These are phyloP conservation scores for Acrocyrtus sp. DNA, from an alignment of 2,888 invertebrate genomes.

Conservation along the genomic window DNA sequence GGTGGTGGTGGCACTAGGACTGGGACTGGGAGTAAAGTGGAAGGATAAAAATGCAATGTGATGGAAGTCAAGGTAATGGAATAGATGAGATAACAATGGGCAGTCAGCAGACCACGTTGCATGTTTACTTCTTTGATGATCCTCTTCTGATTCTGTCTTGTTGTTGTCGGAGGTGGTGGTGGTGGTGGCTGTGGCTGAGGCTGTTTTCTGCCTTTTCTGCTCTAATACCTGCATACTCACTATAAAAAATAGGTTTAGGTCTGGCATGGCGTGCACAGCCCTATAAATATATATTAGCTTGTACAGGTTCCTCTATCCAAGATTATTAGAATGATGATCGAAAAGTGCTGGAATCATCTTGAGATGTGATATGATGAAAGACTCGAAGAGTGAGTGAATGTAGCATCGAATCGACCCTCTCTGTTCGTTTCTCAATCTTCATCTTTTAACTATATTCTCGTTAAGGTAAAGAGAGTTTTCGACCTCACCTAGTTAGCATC, in stretches of 20 bases:
- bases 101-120: conserved; percentile 36
- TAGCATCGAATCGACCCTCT: conserved; percentile 54
- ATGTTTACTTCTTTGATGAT: conserved; percentile 12
- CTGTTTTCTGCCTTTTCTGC: background rate
- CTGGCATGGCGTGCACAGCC: too few species aligned
- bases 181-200: too few species aligned
- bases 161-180: background rate
- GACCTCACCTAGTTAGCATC: conserved; percentile 56
- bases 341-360: conserved; percentile 54
- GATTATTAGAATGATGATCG: conserved; percentile 45
- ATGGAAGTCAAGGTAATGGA: conserved; percentile 16
- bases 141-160: background rate
- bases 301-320: conserved; percentile 1
- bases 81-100: conserved; percentile 35
- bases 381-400: conserved; percentile 43
- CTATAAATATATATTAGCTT: too few species aligned
- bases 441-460: conserved; percentile 55
- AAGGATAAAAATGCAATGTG: conserved; percentile 21
- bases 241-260: too few species aligned
- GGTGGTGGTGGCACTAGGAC: too few species aligned
- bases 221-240: background rate
- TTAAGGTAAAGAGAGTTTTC: conserved; percentile 49
- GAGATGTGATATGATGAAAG: conserved; percentile 56
- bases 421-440: too few species aligned
- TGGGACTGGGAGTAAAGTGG: too few species aligned